phyloP scores from a whole-genome alignment of 1,140 invertebrate species.

The Lasaia peninsularis region DNA sequence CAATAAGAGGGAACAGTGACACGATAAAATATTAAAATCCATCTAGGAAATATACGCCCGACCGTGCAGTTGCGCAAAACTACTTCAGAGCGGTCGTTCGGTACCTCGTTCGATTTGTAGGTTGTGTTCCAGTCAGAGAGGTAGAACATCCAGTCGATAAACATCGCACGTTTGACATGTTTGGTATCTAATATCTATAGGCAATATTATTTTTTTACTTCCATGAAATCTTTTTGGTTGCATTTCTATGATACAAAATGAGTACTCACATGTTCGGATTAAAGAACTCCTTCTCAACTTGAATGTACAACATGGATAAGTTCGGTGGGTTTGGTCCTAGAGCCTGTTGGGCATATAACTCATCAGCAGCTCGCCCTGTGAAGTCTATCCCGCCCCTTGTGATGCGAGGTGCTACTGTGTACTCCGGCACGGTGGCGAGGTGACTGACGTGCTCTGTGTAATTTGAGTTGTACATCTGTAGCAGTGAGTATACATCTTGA shows the following conservation, averaged over 20 bases:
- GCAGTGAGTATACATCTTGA: slow-evolving; percentile 40
- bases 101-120: too few relatives aligned
- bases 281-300: slow-evolving; percentile 35
- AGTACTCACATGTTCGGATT: slow-evolving; percentile 24
- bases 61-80: too few relatives aligned
- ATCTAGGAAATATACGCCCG: too few relatives aligned
- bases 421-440: slow-evolving; percentile 37
- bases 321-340: slow-evolving; percentile 48
- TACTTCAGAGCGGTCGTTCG: too few relatives aligned
- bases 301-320: slow-evolving; percentile 42
- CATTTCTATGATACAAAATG: too few relatives aligned
- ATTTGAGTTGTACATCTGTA: slow-evolving; percentile 36
- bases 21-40: too few relatives aligned
- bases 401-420: slow-evolving; percentile 35
- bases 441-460: slow-evolving; percentile 32
- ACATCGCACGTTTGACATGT: too few relatives aligned
- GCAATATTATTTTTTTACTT: not conserved
- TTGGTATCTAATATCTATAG: too few relatives aligned
- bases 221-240: not conserved
- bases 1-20: too few relatives aligned
- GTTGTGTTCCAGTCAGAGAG: too few relatives aligned
- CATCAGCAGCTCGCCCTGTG: slow-evolving; percentile 41
- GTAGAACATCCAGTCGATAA: too few relatives aligned
- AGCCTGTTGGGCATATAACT: slow-evolving; percentile 37
- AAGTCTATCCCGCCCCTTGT: slow-evolving; percentile 48